Conservation (phyloP, 37 sponge, comb jelly and placozoan species). For the Haliclona indistincta region DNA sequence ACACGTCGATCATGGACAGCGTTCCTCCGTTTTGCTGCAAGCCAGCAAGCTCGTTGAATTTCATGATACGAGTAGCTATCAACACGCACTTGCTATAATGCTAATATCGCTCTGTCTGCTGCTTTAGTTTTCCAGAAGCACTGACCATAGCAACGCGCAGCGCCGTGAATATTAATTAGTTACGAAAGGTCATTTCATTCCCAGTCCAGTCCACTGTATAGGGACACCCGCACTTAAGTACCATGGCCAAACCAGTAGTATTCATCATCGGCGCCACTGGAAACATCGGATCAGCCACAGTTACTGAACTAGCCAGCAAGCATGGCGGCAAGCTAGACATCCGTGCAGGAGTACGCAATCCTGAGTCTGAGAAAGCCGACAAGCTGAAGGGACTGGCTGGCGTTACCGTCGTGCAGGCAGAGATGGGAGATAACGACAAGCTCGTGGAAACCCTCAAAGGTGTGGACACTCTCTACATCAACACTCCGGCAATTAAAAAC, state of each 20-base stretch:
- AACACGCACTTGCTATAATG: too few species aligned
- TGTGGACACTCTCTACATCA: slow-evolving; percentile 42
- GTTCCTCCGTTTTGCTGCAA: too few species aligned
- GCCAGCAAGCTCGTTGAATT: too few species aligned
- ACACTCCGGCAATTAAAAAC: slow-evolving; percentile 32
- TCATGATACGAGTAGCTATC: too few species aligned
- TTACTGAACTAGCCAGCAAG: slow-evolving; percentile 34
- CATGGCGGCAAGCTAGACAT: slow-evolving; percentile 51
- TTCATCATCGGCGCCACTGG: slow-evolving; percentile 70
- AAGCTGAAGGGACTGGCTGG: slow-evolving; percentile 29
- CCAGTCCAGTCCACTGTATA: too few species aligned
- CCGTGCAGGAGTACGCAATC: slow-evolving; percentile 56
- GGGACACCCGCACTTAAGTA: too few species aligned
- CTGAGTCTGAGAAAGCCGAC: slow-evolving; percentile 68
- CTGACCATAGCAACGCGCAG: too few species aligned
- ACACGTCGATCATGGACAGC: too few species aligned
- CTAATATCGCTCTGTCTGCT: too few species aligned
- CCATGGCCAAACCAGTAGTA: slow-evolving; percentile 67
- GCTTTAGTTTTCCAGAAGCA: too few species aligned
- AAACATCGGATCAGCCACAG: slow-evolving; percentile 49
- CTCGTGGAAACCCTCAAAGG: slow-evolving; percentile 32
- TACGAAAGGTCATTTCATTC: too few species aligned
- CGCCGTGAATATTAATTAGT: too few species aligned
- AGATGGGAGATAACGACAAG: slow-evolving; percentile 35
- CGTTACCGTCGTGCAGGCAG: slow-evolving; percentile 46